These are phyloP conservation scores for Lepeophtheirus salmonis DNA, from an alignment of 1,140 invertebrate species.

Conservation along the genomic window DNA sequence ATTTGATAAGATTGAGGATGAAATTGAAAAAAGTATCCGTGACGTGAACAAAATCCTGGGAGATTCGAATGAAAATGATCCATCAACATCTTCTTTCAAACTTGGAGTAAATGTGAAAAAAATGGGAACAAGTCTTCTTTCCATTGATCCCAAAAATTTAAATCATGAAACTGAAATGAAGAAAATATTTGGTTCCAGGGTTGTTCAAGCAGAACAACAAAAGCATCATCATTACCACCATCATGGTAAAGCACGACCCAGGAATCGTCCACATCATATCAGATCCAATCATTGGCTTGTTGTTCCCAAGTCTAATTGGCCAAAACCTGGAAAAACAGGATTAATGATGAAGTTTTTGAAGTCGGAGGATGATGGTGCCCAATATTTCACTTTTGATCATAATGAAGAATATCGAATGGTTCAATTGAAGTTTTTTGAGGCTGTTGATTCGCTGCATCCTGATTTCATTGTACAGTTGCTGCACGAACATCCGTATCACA, in stretches of 20 bases:
- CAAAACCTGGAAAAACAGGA: constrained; percentile 31
- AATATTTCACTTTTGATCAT: constrained; percentile 62
- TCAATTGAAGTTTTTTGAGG: constrained; percentile 50
- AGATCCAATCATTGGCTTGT: constrained; percentile 35
- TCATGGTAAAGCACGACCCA: not conserved
- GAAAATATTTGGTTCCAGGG: constrained; percentile 61
- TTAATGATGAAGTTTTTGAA: constrained; percentile 49
- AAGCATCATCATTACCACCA: constrained; percentile 25
- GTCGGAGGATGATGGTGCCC: constrained; percentile 29
- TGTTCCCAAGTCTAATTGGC: constrained; percentile 43
- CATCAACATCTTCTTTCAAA: too few species aligned
- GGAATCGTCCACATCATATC: not conserved
- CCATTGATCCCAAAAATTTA: constrained; percentile 48
- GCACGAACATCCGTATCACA: constrained; percentile 55
- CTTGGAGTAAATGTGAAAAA: too few species aligned
- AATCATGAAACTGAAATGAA: constrained; percentile 65
- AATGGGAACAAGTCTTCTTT: constrained; percentile 28
- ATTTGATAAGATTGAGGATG: constrained; percentile 34
- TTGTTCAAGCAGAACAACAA: constrained; percentile 44
- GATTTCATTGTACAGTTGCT: constrained; percentile 54
- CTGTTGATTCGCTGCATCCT: constrained; percentile 56
- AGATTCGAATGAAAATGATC: constrained; percentile 25
- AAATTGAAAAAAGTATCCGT: constrained; percentile 46
- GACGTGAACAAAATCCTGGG: constrained; percentile 53
- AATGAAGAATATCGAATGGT: constrained; percentile 50